These are phyloP conservation scores for Prochilodus magdalenae DNA, from an alignment of 2,113 vertebrate genomes.

Conservation along the genomic window DNA sequence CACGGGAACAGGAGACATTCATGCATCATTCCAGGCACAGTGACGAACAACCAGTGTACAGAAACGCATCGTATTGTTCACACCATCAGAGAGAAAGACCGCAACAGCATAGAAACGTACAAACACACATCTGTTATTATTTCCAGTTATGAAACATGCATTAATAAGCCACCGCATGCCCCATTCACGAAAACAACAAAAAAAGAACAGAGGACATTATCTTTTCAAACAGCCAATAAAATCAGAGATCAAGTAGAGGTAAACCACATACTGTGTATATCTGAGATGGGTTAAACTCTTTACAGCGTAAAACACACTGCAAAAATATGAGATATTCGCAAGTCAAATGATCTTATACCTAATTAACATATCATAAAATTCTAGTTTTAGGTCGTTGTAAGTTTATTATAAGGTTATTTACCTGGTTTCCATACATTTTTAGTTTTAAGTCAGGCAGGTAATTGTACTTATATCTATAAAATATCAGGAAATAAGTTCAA, in stretches of 20 bases:
- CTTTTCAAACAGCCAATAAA: neutral
- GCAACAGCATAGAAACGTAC: conserved; percentile 11
- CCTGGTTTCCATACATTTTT: too few species aligned
- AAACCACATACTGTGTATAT: neutral
- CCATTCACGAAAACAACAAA: neutral
- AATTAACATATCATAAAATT: too few species aligned
- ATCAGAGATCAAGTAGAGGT: neutral
- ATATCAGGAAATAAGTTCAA: too few species aligned
- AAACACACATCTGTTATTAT: neutral
- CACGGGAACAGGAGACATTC: neutral
- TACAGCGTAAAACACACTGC: neutral
- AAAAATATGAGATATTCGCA: too few species aligned
- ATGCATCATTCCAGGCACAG: conserved; percentile 30
- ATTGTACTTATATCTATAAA: too few species aligned
- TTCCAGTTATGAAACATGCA: conserved; percentile 12
- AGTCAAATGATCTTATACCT: too few species aligned
- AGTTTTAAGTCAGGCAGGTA: too few species aligned
- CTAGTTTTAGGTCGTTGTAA: too few species aligned
- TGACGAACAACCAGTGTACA: neutral
- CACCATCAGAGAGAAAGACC: neutral
- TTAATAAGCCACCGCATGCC: conserved; percentile 8
- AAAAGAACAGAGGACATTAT: neutral
- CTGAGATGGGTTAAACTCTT: neutral
- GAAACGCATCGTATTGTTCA: neutral
- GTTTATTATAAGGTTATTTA: too few species aligned